Evolutionary conservation across 1,140 invertebrate genomes (phyloP).

Genomic region (Diabrotica virgifera): DNA sequence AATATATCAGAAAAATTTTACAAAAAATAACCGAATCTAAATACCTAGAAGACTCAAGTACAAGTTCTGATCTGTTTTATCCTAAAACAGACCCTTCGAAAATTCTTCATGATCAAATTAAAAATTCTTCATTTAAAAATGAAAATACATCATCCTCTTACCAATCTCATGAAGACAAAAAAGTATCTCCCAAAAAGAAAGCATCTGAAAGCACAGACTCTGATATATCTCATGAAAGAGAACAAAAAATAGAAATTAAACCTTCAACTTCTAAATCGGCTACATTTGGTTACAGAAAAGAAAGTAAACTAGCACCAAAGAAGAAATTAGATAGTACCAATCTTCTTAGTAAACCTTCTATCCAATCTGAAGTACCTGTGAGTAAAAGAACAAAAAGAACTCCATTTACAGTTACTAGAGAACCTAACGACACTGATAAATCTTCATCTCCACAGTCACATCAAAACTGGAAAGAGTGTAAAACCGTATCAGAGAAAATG

Average conservation of each 20-base stretch:
- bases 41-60: constrained; percentile 27
- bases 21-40: constrained; percentile 35
- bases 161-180: not conserved
- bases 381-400: constrained; percentile 10
- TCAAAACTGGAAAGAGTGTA: constrained; percentile 36
- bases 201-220: not conserved
- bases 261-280: no score
- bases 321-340: not conserved
- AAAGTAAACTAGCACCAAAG: not conserved
- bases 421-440: not conserved
- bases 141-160: not conserved
- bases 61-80: constrained; percentile 32
- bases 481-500: constrained; percentile 38
- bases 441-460: constrained; percentile 12
- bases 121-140: not conserved
- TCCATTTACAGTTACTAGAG: constrained; percentile 15
- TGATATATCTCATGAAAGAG: not conserved
- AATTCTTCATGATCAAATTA: not conserved
- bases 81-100: constrained; percentile 24
- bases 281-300: not conserved
- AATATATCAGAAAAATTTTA: constrained; percentile 40
- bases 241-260: no score
- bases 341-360: not conserved
- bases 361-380: not conserved
- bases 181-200: constrained; percentile 9